A percentile compares a stretch with the other conserved stretches of the same genome.
phyloP scores from a whole-genome alignment of 2,113 vertebrate species.

The Centrocercus urophasianus region DNA sequence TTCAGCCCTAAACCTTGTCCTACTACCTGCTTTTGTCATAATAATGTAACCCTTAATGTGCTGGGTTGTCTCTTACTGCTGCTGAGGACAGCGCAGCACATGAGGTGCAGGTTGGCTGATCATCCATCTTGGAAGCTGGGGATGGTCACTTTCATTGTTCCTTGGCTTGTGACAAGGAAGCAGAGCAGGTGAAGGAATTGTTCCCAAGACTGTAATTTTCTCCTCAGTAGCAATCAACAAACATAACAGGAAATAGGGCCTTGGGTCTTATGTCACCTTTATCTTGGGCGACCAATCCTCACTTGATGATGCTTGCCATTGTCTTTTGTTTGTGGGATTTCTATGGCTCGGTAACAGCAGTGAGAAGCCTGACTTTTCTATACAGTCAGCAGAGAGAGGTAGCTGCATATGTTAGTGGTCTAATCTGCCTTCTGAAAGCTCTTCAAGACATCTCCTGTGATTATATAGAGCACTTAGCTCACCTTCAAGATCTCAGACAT shows the following conservation, averaged over 20 bases:
- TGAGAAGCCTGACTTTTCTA: background rate
- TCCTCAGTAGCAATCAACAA: background rate
- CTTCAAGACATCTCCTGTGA: background rate
- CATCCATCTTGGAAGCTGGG: background rate
- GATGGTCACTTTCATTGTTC: too few relatives aligned
- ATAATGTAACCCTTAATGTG: background rate
- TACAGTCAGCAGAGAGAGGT: background rate
- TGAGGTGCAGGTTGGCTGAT: background rate
- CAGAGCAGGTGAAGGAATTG: background rate
- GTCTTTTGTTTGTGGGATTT: background rate
- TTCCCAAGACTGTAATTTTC: background rate
- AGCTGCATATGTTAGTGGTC: background rate
- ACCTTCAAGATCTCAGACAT: background rate
- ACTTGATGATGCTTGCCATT: background rate
- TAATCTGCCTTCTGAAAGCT: background rate
- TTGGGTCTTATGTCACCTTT: background rate
- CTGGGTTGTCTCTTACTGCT: background rate
- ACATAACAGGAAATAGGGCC: background rate
- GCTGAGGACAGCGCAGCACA: background rate
- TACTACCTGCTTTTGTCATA: background rate
- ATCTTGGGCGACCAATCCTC: background rate
- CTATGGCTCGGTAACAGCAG: background rate
- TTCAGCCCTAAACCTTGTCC: background rate
- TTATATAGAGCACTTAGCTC: background rate
- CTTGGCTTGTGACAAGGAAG: background rate